A percentile compares a stretch with the other conserved stretches of the same genome.
Conservation (phyloP, 2,888 invertebrate species). For the Amblyjoppa proteus region DNA sequence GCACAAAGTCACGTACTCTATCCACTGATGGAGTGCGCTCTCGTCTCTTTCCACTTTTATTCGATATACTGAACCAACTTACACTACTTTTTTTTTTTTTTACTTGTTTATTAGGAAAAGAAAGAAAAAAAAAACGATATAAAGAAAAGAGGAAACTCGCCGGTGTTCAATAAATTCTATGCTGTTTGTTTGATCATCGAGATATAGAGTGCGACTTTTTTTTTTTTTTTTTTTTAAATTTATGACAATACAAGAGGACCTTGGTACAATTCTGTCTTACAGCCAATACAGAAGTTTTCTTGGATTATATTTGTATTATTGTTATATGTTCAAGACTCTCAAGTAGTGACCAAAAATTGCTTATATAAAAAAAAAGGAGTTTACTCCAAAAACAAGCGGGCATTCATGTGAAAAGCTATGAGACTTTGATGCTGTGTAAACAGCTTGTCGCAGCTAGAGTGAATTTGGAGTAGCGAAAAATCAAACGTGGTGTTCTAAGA, state of each 20-base stretch:
- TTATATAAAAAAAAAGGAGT: too few relatives aligned
- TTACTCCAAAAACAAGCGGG: too few relatives aligned
- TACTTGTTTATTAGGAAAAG: not conserved
- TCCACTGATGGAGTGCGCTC: slow-evolving; percentile 1
- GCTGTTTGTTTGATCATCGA: not conserved
- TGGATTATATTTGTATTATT: too few relatives aligned
- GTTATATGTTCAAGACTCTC: too few relatives aligned
- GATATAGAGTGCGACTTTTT: not conserved
- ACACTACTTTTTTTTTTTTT: slow-evolving; percentile 21
- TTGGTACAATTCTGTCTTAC: not conserved
- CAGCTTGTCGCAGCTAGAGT: too few relatives aligned
- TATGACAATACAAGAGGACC: not conserved
- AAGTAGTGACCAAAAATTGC: too few relatives aligned
- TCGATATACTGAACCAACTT: slow-evolving; percentile 3
- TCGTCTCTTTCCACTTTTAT: slow-evolving; percentile 20
- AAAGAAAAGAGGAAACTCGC: not conserved
- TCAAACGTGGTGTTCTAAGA: too few relatives aligned
- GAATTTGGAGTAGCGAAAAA: too few relatives aligned
- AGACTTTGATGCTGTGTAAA: too few relatives aligned
- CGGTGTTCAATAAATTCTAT: not conserved
- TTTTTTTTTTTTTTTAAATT: too few relatives aligned
- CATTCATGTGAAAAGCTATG: too few relatives aligned
- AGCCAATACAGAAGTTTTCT: too few relatives aligned
- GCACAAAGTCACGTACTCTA: slow-evolving; percentile 34
- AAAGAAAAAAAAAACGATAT: not conserved